Base-by-base conservation (phyloP, 1,140 invertebrate species). In the Drosophila kikkawai region DNA sequence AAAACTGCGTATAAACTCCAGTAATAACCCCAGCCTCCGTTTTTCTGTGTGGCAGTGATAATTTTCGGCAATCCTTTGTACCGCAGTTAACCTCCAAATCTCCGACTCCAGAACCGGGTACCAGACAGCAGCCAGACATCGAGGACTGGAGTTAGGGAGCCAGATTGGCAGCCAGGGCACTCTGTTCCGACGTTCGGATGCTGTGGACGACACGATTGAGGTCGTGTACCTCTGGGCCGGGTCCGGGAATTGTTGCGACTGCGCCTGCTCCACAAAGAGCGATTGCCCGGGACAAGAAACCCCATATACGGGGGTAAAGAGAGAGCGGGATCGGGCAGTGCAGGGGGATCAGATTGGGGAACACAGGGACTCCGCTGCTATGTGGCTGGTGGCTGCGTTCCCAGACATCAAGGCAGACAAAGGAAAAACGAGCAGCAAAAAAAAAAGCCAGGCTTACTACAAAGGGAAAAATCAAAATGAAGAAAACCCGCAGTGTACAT, bases 381-480 rank as follows among this genome's bases (percentile, higher is more conserved):
- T 87, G 83, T 86, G 69, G 69, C 51, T 32, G 48, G 29, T 22
- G 51, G 53, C 55, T 73, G 84, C 83, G 83, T 87, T 87, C 73
- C 83, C 83, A 87, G 83, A 87, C 83, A 87, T 88, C 68, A 45
- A 60, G 83, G 83, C 83, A 87, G 83, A 87, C 84, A 76, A 75
- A 58, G 29, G 61, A 57, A 61, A 75, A 75, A 53, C 37, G 64
- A 57, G 55, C 45, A 74, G 15, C 66, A 58, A 68, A 66, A 76
- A 65, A 63, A 73, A 69, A 32, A 19, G 22, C 7, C 47, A 19
- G 44, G 45, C 60, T 39, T 34, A 67, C 63, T 67, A 70, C 67
- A 70, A 70, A 70, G 48, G 61, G n/a, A 50, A 76, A 78, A 67
- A 57, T 66, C 39, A 41, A 59, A 76, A 59, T 48, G 63, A 60